A percentile compares a stretch with the other conserved stretches of the same genome.
Evolutionary conservation across 1,140 invertebrate species (phyloP).

Genomic region (Pseudomyrmex flavicornis): DNA sequence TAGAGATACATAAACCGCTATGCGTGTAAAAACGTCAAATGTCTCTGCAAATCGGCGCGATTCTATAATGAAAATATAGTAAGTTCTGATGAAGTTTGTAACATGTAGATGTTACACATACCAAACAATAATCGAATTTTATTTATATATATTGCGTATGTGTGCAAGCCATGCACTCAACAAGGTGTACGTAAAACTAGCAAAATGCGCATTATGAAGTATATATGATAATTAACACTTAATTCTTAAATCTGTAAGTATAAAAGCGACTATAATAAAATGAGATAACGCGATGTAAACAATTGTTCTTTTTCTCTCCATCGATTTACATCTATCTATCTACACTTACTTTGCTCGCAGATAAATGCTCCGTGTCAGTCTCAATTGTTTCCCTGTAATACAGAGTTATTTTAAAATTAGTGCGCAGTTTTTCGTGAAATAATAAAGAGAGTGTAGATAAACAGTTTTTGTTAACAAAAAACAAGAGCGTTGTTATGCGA

Average conservation of each 20-base stretch:
- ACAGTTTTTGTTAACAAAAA: too few relatives aligned
- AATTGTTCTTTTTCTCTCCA: not conserved
- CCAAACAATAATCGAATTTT: slow-evolving; percentile 33
- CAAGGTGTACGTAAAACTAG: slow-evolving; percentile 3
- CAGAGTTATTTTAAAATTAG: too few relatives aligned
- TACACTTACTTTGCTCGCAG: too few relatives aligned
- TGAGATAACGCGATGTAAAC: slow-evolving; percentile 14
- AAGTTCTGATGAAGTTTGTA: slow-evolving; percentile 22
- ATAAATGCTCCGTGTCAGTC: too few relatives aligned
- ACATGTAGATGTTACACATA: slow-evolving; percentile 32
- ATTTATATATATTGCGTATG: slow-evolving; percentile 27
- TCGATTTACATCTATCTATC: not conserved
- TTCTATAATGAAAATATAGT: slow-evolving; percentile 46
- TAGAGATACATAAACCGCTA: not conserved
- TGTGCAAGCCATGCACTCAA: slow-evolving; percentile 34
- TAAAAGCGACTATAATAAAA: slow-evolving; percentile 50
- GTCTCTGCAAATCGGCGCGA: slow-evolving; percentile 52
- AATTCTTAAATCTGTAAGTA: slow-evolving; percentile 47
- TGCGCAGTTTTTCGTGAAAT: too few relatives aligned
- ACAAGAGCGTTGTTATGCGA: too few relatives aligned
- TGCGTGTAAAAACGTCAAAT: slow-evolving; percentile 11
- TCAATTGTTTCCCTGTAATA: too few relatives aligned
- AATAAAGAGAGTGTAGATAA: too few relatives aligned
- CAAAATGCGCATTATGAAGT: slow-evolving; percentile 12
- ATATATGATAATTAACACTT: slow-evolving; percentile 22